A percentile compares a stretch with the other conserved stretches of the same genome.
Evolutionary conservation across 2,797 vertebrate genomes (phyloP).

Genomic region (Anomalospiza imberbis): DNA sequence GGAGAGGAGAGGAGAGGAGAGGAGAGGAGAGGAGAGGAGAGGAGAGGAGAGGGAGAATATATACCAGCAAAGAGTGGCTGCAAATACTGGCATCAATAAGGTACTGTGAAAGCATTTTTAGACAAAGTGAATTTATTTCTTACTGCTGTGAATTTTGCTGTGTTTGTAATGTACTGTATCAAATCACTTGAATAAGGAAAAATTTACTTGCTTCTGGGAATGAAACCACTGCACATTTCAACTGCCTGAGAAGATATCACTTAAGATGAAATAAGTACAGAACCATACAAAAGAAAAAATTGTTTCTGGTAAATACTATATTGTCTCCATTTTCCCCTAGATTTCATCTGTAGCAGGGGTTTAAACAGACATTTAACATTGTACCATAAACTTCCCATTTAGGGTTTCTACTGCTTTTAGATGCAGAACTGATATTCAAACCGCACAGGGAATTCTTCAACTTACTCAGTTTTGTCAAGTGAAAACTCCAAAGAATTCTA

Average conservation of each 20-base stretch:
- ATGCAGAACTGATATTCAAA: not conserved
- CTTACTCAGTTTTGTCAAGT: not conserved
- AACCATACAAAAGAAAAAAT: not conserved
- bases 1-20: not conserved
- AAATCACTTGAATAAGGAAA: constrained; percentile 10
- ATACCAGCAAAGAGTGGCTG: not conserved
- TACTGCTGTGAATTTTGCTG: constrained; percentile 21
- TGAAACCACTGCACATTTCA: constrained; percentile 1
- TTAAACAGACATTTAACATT: not conserved
- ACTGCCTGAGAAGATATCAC: not conserved
- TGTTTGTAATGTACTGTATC: not conserved
- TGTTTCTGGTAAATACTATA: not conserved
- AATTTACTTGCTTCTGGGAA: constrained; percentile 3
- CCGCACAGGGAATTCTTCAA: not conserved
- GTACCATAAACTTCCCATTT: not conserved
- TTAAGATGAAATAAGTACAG: not conserved
- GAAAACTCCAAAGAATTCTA: not conserved
- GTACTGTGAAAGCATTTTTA: not conserved
- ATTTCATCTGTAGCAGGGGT: not conserved
- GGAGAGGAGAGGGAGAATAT: not conserved
- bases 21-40: not conserved
- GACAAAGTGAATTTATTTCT: not conserved
- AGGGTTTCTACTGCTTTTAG: not conserved
- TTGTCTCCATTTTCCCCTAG: not conserved
- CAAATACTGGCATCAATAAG: not conserved